These are phyloP conservation scores for Listrodromus nycthemerus DNA, from an alignment of 2,888 invertebrate genomes.

Conservation along the genomic window DNA sequence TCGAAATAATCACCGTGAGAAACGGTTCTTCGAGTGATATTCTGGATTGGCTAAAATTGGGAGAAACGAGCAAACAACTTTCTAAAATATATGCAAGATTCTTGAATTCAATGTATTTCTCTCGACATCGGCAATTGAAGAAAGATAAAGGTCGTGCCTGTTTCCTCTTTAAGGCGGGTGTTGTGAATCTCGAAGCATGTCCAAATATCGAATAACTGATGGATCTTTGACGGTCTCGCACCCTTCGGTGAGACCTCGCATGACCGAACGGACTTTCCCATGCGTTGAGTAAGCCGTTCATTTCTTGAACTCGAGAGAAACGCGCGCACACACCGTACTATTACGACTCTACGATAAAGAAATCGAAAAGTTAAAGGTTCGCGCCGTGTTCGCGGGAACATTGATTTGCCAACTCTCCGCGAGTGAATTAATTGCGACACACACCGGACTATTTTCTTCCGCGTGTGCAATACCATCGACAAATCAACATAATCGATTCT, in stretches of 20 bases:
- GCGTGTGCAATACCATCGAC: slow-evolving; percentile 12
- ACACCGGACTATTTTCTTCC: slow-evolving; percentile 36
- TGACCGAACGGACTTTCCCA: slow-evolving; percentile 76
- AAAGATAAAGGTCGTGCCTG: neutral
- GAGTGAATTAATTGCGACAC: slow-evolving; percentile 59
- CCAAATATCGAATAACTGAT: slow-evolving; percentile 72
- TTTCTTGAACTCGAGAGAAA: slow-evolving; percentile 25
- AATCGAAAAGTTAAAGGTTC: slow-evolving; percentile 40
- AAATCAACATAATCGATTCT: slow-evolving; percentile 60
- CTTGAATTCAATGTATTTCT: slow-evolving; percentile 51
- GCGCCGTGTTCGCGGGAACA: slow-evolving; percentile 36
- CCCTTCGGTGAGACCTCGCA: slow-evolving; percentile 75
- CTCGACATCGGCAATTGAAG: neutral
- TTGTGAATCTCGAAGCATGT: slow-evolving; percentile 19
- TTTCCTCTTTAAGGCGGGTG: neutral
- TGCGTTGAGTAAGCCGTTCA: slow-evolving; percentile 56
- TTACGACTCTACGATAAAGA: slow-evolving; percentile 60
- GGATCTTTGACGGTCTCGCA: slow-evolving; percentile 79
- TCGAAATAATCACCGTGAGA: too few species aligned
- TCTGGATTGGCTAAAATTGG: neutral
- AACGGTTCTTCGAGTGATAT: too few species aligned
- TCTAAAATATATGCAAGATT: neutral
- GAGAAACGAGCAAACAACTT: neutral
- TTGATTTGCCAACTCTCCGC: slow-evolving; percentile 60
- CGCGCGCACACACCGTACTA: slow-evolving; percentile 45